Evolutionary conservation across 2,797 vertebrate species (phyloP).

Genomic region (Thunnus albacares): DNA sequence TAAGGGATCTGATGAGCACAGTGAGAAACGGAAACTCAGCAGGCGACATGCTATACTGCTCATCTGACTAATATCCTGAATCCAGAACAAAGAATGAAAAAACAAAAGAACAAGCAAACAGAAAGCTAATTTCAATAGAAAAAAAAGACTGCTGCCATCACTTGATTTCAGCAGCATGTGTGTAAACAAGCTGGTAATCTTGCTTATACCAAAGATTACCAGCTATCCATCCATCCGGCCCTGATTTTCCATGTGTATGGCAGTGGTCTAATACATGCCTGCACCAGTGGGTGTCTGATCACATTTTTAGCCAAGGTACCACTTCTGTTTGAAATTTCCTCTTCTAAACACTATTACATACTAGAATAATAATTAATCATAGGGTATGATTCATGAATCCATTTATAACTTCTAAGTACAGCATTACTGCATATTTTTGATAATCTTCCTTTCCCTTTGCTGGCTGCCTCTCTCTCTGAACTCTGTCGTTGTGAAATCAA

Average conservation of each 20-base stretch:
- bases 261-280: background rate
- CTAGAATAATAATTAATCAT: constrained; percentile 34
- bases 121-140: background rate
- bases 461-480: constrained; percentile 49
- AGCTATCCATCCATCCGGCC: constrained; percentile 23
- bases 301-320: background rate
- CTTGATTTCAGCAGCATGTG: background rate
- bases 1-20: constrained; percentile 28
- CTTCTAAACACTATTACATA: constrained; percentile 23
- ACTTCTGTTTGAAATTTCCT: constrained; percentile 24
- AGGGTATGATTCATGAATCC: constrained; percentile 63
- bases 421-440: constrained; percentile 57
- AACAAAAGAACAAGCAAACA: constrained; percentile 26
- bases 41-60: background rate
- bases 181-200: constrained; percentile 27
- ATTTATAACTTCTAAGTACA: constrained; percentile 51
- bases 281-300: background rate
- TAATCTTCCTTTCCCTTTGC: constrained; percentile 22
- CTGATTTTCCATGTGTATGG: constrained; percentile 9
- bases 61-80: constrained; percentile 42
- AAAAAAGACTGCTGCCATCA: background rate
- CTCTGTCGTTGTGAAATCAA: constrained; percentile 69
- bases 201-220: background rate
- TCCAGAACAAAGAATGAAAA: constrained; percentile 14
- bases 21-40: constrained; percentile 27